Evolutionary conservation across 1,140 invertebrate species (phyloP).

Genomic region (Globodera rostochiensis): DNA sequence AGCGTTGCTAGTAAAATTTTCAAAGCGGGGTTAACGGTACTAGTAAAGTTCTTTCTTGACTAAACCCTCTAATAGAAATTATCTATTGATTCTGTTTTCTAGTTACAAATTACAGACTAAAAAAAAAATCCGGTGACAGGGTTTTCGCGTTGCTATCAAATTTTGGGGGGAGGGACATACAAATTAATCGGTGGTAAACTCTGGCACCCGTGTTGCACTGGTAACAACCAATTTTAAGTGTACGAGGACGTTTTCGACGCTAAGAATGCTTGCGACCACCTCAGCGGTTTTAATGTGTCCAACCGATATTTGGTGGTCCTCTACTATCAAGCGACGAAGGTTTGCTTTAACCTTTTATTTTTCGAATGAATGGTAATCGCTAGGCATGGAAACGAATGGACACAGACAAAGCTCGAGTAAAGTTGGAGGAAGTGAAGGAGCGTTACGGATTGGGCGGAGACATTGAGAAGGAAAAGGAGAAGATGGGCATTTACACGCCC

Average conservation of each 20-base stretch:
- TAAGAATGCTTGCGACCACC: conserved; percentile 96
- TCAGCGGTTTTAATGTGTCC: conserved; percentile 98
- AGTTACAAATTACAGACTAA: no score
- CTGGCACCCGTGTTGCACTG: no score
- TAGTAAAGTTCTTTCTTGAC: no score
- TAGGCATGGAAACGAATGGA: conserved; percentile 90
- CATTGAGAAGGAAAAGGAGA: conserved; percentile 65
- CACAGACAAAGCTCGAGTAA: conserved; percentile 93
- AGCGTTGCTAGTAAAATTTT: no score
- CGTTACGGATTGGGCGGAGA: conserved; percentile 78
- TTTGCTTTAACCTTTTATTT: conserved; percentile 55
- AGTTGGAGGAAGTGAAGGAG: conserved; percentile 91
- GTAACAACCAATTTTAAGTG: conserved; percentile 71
- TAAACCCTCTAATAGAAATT: no score
- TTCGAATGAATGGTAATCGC: conserved; percentile 51
- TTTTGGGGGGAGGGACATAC: no score
- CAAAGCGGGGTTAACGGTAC: no score
- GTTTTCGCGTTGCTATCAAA: no score
- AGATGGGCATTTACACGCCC: conserved; percentile 40
- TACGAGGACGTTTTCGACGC: conserved; percentile 99
- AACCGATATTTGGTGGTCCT: conserved; percentile 93
- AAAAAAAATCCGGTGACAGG: no score
- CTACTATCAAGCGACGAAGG: conserved; percentile 79
- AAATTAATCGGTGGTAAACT: no score
- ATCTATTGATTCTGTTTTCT: no score